Base-by-base conservation (phyloP, 2,888 invertebrate species). In the Maniola hyperantus region DNA sequence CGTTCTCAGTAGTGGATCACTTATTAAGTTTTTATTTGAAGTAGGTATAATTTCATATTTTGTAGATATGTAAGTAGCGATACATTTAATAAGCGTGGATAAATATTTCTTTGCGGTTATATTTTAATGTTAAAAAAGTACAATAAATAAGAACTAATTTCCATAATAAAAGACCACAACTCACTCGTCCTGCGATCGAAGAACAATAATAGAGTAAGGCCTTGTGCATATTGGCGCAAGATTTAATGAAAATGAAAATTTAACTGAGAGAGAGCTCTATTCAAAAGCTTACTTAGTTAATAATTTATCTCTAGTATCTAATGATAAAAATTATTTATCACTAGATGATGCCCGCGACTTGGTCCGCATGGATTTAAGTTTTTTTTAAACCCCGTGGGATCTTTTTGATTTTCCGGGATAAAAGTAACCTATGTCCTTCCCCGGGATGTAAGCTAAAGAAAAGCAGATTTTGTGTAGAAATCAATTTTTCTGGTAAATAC, bases 151-250 rank as follows among this genome's bases (percentile, higher is more conserved):
- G 18, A 57, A 42, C 42, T 57, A 57, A 57, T 57, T 57, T 57
- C 42, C 57, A 57, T 57, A 57, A 57, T 57, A 42, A 42, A 57
- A 11, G 13, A 20, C 39, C 57, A 42, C 15, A 57, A 42, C 39
- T 42, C 20, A 5, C 57, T 20, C 42, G 57, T 57, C 42, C 20
- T 57, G 42, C 18, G 42, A 42, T 57, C 57, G 13, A 42, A 20
- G 20, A 57, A 57, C 57, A 57, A 39, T 42, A n/a, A 57, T 39
- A 11, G 11, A 36, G 13, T 57, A 42, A 57, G 20, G 57, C 11
- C 39, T 11, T 20, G 20, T 20, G 6, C 20, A 42, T 26, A 57
- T 7, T 57, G 15, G 6, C 36, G 11, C 15, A 51, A 20, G 4
- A 48, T 48, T n/a, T 48, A 6, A 48, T 48, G 2, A 8, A 0